Conservation (phyloP, 2,797 vertebrate species). For the Huso huso region DNA sequence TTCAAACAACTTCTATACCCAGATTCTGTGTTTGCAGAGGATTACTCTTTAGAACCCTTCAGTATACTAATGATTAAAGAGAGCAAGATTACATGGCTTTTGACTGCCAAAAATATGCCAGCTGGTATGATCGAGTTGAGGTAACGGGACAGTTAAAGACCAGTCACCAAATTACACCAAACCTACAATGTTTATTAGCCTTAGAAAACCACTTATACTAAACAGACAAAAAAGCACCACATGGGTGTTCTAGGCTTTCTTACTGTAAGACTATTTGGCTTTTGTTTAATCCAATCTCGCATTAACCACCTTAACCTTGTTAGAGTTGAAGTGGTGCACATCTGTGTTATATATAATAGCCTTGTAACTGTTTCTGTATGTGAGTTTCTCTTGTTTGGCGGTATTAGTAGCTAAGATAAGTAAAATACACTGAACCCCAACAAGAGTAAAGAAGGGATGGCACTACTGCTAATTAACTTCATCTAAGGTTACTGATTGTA, state of each 20-base stretch:
- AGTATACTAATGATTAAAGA: conserved; percentile 36
- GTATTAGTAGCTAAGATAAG: background rate
- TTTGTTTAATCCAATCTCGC: background rate
- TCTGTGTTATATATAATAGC: background rate
- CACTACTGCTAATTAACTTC: too few species aligned
- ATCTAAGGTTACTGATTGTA: too few species aligned
- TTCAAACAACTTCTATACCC: background rate
- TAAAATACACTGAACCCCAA: background rate
- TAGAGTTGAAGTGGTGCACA: background rate
- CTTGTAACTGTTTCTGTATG: background rate
- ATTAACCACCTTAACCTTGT: conserved; percentile 6
- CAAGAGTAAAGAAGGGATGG: too few species aligned
- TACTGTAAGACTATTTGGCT: background rate
- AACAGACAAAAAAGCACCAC: background rate
- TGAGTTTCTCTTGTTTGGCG: background rate
- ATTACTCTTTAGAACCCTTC: background rate
- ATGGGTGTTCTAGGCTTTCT: background rate
- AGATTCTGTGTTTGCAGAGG: background rate
- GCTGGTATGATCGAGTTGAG: conserved; percentile 31
- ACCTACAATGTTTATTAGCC: background rate
- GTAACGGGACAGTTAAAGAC: conserved; percentile 8
- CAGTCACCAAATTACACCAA: conserved; percentile 18
- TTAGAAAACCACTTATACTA: conserved; percentile 8
- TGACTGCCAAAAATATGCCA: conserved; percentile 48
- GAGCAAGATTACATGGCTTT: conserved; percentile 46